phyloP scores from a whole-genome alignment of 2,888 invertebrate species.

The Cremastobaeus sp. region DNA sequence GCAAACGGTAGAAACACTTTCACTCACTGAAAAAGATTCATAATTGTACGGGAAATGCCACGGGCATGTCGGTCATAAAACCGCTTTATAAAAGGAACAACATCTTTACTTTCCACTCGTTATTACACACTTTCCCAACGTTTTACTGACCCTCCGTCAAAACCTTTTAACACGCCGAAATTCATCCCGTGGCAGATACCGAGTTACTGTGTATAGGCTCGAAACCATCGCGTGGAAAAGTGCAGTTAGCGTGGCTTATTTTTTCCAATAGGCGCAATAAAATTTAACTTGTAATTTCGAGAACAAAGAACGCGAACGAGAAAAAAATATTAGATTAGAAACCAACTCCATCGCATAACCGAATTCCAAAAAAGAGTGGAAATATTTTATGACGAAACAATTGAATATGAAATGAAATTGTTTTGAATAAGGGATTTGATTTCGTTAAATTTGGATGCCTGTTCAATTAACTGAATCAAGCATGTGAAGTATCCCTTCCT shows the following conservation, averaged over 20 bases:
- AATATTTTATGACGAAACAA: too few species aligned
- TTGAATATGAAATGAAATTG: too few species aligned
- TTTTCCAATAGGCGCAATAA: not conserved
- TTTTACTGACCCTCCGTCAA: conserved; percentile 22
- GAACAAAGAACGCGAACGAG: too few species aligned
- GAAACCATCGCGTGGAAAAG: conserved; percentile 62
- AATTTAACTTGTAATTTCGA: not conserved
- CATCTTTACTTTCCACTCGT: conserved; percentile 43
- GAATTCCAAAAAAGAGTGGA: too few species aligned
- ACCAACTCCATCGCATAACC: too few species aligned
- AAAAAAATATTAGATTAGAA: too few species aligned
- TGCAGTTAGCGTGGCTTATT: conserved; percentile 64
- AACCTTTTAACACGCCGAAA: conserved; percentile 38
- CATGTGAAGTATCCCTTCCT: too few species aligned
- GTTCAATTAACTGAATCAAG: too few species aligned
- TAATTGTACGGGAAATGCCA: conserved; percentile 27
- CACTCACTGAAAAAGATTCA: conserved; percentile 24
- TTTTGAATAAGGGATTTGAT: too few species aligned
- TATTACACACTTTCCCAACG: conserved; percentile 47
- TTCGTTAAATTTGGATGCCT: too few species aligned
- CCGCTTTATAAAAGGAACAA: conserved; percentile 20
- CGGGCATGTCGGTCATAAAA: conserved; percentile 21
- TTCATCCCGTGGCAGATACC: conserved; percentile 36
- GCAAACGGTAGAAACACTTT: conserved; percentile 34
- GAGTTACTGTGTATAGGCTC: conserved; percentile 40